Conservation (phyloP, 2,797 vertebrate genomes). For the Tokudaia tokunoshimensis region DNA sequence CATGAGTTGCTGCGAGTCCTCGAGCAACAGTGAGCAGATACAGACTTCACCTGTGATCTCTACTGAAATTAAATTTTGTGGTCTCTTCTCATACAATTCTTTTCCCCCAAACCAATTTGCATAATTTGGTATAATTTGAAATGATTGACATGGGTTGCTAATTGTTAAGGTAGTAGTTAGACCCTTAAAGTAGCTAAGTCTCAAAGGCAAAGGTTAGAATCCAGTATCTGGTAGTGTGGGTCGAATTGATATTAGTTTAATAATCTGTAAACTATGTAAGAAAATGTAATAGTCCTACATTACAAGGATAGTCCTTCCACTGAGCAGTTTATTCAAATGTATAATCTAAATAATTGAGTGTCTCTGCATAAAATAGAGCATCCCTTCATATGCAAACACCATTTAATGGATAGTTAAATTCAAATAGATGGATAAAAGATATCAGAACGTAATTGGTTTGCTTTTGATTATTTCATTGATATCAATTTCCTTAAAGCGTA, state of each 20-base stretch:
- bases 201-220: conserved; percentile 86
- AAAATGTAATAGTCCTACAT: conserved; percentile 91
- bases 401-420: conserved; percentile 90
- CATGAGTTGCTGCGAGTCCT: neutral
- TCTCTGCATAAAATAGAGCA: conserved; percentile 88
- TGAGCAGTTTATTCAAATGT: conserved; percentile 89
- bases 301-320: conserved; percentile 88
- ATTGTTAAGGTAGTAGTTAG: conserved; percentile 81
- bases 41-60: conserved; percentile 81
- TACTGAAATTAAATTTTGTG: conserved; percentile 79
- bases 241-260: conserved; percentile 89
- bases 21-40: conserved; percentile 66
- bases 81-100: conserved; percentile 80
- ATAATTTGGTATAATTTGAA: conserved; percentile 86
- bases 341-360: conserved; percentile 92
- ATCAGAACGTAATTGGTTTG: conserved; percentile 89
- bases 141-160: conserved; percentile 81
- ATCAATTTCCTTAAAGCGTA: conserved; percentile 89
- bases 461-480: conserved; percentile 90
- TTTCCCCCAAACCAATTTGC: conserved; percentile 81
- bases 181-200: conserved; percentile 84
- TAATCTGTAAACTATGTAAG: conserved; percentile 89
- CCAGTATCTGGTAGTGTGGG: conserved; percentile 86
- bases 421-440: conserved; percentile 90
- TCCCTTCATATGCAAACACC: conserved; percentile 89